These are phyloP conservation scores for Enteromius unitaeniatus DNA, from an alignment of 2,797 vertebrate genomes.

Conservation along the genomic window DNA sequence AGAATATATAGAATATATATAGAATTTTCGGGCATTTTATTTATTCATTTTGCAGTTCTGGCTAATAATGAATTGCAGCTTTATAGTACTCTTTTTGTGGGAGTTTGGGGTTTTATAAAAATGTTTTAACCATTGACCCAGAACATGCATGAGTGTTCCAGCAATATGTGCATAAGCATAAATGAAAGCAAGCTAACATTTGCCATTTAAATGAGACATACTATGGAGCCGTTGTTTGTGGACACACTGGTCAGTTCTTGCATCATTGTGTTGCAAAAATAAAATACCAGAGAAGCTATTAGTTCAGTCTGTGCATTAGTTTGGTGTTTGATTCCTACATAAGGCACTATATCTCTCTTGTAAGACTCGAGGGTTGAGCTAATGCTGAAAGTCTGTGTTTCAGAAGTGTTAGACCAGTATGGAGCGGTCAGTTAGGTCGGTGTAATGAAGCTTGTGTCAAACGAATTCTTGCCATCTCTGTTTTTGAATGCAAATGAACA, in stretches of 20 bases:
- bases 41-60: neutral
- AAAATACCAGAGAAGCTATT: neutral
- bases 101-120: neutral
- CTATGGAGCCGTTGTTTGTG: neutral
- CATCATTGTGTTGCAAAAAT: neutral
- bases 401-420: neutral
- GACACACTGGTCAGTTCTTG: neutral
- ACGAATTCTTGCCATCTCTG: constrained; percentile 64
- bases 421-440: constrained; percentile 56
- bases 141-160: neutral
- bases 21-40: neutral
- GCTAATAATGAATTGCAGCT: neutral
- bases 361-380: neutral
- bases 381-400: constrained; percentile 8
- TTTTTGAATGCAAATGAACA: constrained; percentile 61
- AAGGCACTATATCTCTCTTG: neutral
- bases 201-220: neutral
- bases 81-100: neutral
- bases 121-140: neutral
- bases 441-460: constrained; percentile 65
- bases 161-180: neutral
- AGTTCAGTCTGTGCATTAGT: neutral
- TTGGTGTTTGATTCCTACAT: neutral
- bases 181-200: neutral
- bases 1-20: no score